Base-by-base conservation (phyloP, 1,140 invertebrate genomes). In the Heliconius melpomene region DNA sequence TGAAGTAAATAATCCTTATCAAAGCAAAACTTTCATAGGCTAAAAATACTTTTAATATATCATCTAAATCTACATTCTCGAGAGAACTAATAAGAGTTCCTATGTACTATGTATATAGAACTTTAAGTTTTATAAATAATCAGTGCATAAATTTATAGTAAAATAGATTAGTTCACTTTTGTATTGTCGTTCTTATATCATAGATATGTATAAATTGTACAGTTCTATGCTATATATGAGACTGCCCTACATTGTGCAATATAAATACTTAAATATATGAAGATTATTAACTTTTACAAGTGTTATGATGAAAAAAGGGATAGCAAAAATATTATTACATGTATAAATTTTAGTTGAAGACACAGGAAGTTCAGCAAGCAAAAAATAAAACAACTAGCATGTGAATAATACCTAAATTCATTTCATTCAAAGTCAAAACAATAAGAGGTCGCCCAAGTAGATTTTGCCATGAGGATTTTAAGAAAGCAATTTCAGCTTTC, bases 381-480 rank as follows among this genome's bases (percentile, higher is more conserved):
- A 11, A 66, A 46, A 66, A 16, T 29, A 66, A 66, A 66, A 66
- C 23, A 66, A 66, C 11, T 29, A 29, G 60, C 60, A 74, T 29
- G 32, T 78, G 7, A 29, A 86, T 73, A 83, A 94, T 98, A 99
- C 98, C 98, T 98, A 99, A 96, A 95, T 99, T 98, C 91, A 97
- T 96, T 94, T 97, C 96, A 95, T 97, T 97, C 94, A 99, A 95
- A 88, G 97, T 96, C 95, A 99, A 96, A 83, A 98, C 97, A 91
- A 98, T 97, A 88, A 98, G 96, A 76, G 98, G 98, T 89, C 98
- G 96, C 84, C 98, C 98, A 91, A 98, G 96, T 95, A 98, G 97
- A 95, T 98, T 98, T 95, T 98, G 97, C 98, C 98, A 99, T 91
- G 97, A 98, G 85, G 97, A 98, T 95, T 99, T 98, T 95, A 99